Base-by-base conservation (phyloP, 1,140 invertebrate species). In the Amphibalanus amphitrite region DNA sequence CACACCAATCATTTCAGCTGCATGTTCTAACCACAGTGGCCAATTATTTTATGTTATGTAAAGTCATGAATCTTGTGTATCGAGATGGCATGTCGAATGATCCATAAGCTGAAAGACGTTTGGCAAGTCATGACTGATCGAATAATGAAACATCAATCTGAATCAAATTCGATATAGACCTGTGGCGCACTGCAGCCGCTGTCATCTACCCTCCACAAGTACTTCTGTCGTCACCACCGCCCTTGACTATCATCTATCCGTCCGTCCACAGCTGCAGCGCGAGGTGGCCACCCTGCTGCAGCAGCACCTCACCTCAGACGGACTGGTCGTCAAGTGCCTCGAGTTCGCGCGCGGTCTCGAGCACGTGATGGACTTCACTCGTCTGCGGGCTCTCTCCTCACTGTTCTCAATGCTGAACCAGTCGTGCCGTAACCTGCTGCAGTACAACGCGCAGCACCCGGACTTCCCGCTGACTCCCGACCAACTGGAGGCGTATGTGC, bases 321-420 rank as follows among this genome's bases (percentile, higher is more conserved):
- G 96, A 40, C 82, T 99, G 28, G 93, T 99, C 8, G 89, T 93
- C 3, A 87, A 90, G 72, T 94, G 92, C 76, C 80, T 98, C 69
- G 93, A 98, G 77, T 95, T 90, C 80, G 91, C 93, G 0, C 87
- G 88, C 77, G 86, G 86, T 40, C 90, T 95, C 77, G 97, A 99
- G 77, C 97, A 99, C 79, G 95, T 99, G 67, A 99, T 99, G 97
- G 96, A 99, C 81, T 98, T 98, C 78, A 98, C 97, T 0, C 84
- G 93, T 29, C 84, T 99, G 73, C 83, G 97, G 69, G 95, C 97
- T 13, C 82, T 99, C 0, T 93, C 90, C 65, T 95, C 95, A 0
- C 83, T 99, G 8, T 98, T 99, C 79, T 97, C 95, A 0, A 97
- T 99, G 94, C 81, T 99, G 0, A 99, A 98, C 81, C 93, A 98